Evolutionary conservation across 2,797 vertebrate species (phyloP).

Genomic region (Melanotaenia maccullochi): DNA sequence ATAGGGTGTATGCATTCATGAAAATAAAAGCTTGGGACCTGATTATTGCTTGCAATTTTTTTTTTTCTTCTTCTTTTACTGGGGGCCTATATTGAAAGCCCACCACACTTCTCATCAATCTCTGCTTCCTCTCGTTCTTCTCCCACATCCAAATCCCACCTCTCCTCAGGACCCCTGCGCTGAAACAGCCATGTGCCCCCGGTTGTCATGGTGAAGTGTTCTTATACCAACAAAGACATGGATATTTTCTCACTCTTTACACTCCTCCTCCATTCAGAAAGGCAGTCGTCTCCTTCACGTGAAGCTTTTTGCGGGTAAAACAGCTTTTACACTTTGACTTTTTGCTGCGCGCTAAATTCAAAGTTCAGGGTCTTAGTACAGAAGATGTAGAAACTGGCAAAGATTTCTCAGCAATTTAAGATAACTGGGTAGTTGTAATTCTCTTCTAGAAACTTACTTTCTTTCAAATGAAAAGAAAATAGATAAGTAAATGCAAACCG

Average conservation of each 20-base stretch:
- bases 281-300: conserved; percentile 18
- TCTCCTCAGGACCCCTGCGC: conserved; percentile 47
- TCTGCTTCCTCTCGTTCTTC: background rate
- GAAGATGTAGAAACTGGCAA: background rate
- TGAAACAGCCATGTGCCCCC: conserved; percentile 54
- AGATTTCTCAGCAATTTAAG: background rate
- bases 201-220: conserved; percentile 76
- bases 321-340: conserved; percentile 19
- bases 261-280: conserved; percentile 14
- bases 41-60: background rate
- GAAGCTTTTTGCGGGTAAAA: conserved; percentile 19
- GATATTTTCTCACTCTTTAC: conserved; percentile 9
- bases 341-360: conserved; percentile 68
- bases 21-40: conserved; percentile 19
- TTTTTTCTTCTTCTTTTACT: conserved; percentile 22
- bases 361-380: conserved; percentile 50
- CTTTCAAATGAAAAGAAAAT: background rate
- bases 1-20: conserved; percentile 19
- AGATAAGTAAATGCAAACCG: background rate
- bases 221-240: conserved; percentile 66
- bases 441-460: background rate
- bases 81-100: conserved; percentile 1
- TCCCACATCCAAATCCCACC: conserved; percentile 19
- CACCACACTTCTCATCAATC: conserved; percentile 5
- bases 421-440: background rate